Evolutionary conservation across 2,888 invertebrate species (phyloP).

Genomic region (Drymonia ruficornis): DNA sequence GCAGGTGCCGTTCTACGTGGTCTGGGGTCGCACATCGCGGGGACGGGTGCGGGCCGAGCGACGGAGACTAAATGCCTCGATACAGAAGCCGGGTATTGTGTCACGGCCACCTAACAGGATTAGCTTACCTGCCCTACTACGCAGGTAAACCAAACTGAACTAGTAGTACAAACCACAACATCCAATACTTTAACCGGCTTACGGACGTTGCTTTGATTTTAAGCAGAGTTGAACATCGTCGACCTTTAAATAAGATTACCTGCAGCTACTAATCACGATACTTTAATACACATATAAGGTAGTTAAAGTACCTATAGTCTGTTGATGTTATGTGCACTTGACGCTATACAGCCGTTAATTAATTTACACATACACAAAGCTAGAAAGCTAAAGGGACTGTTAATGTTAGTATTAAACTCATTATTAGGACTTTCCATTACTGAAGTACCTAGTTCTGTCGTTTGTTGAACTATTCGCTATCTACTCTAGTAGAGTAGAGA

Average conservation of each 20-base stretch:
- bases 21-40: constrained; percentile 75
- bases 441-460: no score
- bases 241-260: constrained; percentile 29
- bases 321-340: no score
- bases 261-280: no score
- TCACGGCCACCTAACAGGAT: constrained; percentile 84
- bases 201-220: constrained; percentile 56
- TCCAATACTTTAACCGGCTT: constrained; percentile 71
- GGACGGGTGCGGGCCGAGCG: constrained; percentile 65
- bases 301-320: no score
- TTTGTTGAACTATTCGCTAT: no score
- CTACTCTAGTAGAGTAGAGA: no score
- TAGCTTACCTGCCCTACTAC: constrained; percentile 78
- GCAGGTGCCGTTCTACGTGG: constrained; percentile 75
- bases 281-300: no score
- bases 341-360: no score
- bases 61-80: constrained; percentile 65
- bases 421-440: no score
- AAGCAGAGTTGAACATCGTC: constrained; percentile 45
- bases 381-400: no score
- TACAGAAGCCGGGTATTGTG: constrained; percentile 79
- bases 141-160: constrained; percentile 71
- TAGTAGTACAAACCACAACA: constrained; percentile 56
- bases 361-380: no score
- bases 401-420: no score